Base-by-base conservation (phyloP, 2,888 invertebrate species). In the Lasioglossum villosulum region DNA sequence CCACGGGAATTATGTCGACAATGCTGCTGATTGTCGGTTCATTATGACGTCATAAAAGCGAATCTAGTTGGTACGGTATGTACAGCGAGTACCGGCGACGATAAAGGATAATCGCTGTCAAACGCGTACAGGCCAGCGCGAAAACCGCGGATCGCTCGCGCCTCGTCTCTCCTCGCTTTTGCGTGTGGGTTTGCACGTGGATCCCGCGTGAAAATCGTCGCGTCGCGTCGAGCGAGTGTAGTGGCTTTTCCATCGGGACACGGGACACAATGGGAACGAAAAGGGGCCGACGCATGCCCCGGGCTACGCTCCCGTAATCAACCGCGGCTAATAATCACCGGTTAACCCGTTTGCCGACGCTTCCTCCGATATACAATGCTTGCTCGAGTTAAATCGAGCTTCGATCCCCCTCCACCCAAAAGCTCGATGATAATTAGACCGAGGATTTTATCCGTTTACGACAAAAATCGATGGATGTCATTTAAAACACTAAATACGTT, bases 41-140 rank as follows among this genome's bases (percentile, higher is more conserved):
- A 94, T 95, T 95, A 94, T 95, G 95, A 95, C 95, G 95, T 95
- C 95, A 94, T 92, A 93, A 93, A 93, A 94, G 93, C 92, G 93
- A 94, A 93, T 94, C 93, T 94, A 93, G 94, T 91, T 90, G 93
- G 92, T 91, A 89, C 91, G 89, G 91, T 92, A 90, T 92, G 91
- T 88, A 90, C 90, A 68, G 68, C 68, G 23, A 39, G 88, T 86
- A 87, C 83, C 88, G 90, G 87, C 89, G 84, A 86, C 92, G 93
- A 91, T 92, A 91, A 90, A 94, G 93, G 92, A 92, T 93, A 94
- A 94, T 93, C 90, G 91, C 84, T 84, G 88, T 88, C 78, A 86
- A 90, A 68, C 89, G 84, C 89, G 80, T 83, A 84, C 88, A 89
- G 88, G 80, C 83, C 86, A 83, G 77, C 77, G 77, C 70, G 77